Base-by-base conservation (phyloP, 2,888 invertebrate species). In the Trachelus iudaicus region DNA sequence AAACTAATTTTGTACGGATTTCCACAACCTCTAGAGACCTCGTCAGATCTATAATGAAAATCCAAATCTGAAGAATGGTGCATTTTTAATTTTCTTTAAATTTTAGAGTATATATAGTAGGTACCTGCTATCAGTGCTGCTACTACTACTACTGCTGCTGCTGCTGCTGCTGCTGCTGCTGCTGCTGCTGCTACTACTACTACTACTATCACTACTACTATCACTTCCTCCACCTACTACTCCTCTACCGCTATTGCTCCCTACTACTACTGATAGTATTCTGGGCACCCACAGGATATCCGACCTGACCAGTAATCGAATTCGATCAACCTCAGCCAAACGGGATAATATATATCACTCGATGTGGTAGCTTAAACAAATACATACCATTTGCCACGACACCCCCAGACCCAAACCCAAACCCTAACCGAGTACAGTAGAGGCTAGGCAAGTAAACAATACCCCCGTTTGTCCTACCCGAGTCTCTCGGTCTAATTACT, bases 241-340 rank as follows among this genome's bases (percentile, higher is more conserved):
- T 37, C 13, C 37, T 13, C 15, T 37, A 15, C 37, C 13, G 4
- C 40, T 40, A 40, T 15, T 40, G 4, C 37, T 37, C 37, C 40
- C 40, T 9, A 56, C 56, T 56, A 56, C 56, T 56, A 56, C 56
- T 56, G 23, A 56, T 56, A 56, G 23, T 56, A 56, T 56, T 56
- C 23, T 56, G 56, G 76, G 78, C 71, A 79, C 76, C 80, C 79
- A 35, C 81, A 77, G 81, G 83, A 82, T 81, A 82, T 81, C 78
- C 78, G 77, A 83, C 81, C 79, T 82, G 82, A 82, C 79, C 82
- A 79, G 80, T 83, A 86, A 86, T 85, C 84, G 82, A 81, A 78
- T 84, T 82, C 82, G 85, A 83, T 86, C 82, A 83, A 82, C 75
- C 80, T 77, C 79, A 75, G 75, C 73, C 76, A 80, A 83, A 80